Evolutionary conservation across 2,888 invertebrate species (phyloP).

Genomic region (Spialia ferax): DNA sequence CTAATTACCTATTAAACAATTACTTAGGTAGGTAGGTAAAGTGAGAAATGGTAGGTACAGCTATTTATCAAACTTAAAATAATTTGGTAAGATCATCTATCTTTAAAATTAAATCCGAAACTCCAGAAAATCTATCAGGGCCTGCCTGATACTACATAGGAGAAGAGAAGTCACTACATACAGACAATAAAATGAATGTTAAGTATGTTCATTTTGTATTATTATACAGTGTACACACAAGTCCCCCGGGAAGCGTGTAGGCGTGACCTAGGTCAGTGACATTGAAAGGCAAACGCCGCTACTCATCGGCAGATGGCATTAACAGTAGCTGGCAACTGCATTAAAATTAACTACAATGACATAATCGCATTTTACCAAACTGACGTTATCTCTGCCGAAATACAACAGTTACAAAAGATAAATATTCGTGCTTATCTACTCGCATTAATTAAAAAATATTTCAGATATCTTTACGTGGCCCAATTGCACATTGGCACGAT

Average conservation of each 20-base stretch:
- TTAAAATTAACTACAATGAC: not conserved
- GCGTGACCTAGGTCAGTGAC: constrained; percentile 37
- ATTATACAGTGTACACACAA: not conserved
- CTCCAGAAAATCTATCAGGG: too few relatives aligned
- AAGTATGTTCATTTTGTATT: too few relatives aligned
- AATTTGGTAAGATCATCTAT: too few relatives aligned
- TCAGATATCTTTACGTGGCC: constrained; percentile 41
- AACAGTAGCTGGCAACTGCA: not conserved
- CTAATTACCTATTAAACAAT: too few relatives aligned
- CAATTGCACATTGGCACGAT: constrained; percentile 26
- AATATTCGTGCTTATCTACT: constrained; percentile 2
- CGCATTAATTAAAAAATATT: constrained; percentile 5
- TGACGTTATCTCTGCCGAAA: not conserved
- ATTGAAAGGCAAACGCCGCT: constrained; percentile 28
- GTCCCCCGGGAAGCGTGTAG: not conserved
- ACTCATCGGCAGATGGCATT: constrained; percentile 44
- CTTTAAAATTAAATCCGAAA: too few relatives aligned
- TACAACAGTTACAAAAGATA: constrained; percentile 6
- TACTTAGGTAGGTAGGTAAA: too few relatives aligned
- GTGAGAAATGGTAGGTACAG: too few relatives aligned
- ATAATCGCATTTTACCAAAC: not conserved
- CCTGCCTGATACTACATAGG: too few relatives aligned
- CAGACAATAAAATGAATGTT: too few relatives aligned
- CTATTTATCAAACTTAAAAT: too few relatives aligned
- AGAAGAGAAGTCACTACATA: too few relatives aligned